Evolutionary conservation across 2,797 vertebrate genomes (phyloP).

Genomic region (Pipistrellus pygmaeus): DNA sequence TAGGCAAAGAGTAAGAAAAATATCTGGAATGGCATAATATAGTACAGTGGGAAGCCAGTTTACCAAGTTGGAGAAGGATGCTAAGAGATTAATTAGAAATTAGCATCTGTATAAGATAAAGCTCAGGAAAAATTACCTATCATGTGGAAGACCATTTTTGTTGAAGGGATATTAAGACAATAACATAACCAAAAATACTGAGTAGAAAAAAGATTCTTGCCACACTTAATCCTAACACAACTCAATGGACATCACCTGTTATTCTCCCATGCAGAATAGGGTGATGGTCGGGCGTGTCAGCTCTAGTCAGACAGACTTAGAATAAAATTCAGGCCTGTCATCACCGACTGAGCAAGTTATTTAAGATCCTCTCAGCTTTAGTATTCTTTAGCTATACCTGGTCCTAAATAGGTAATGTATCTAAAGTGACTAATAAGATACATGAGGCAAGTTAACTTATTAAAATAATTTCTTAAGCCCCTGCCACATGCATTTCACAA

Average conservation of each 20-base stretch:
- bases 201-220: neutral
- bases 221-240: neutral
- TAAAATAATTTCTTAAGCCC: neutral
- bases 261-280: neutral
- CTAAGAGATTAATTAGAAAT: neutral
- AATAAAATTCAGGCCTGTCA: neutral
- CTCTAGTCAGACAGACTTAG: neutral
- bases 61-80: neutral
- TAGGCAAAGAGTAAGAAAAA: neutral
- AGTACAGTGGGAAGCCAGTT: neutral
- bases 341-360: neutral
- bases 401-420: neutral
- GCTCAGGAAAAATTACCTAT: neutral
- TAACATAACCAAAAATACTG: neutral
- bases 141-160: neutral
- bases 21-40: neutral
- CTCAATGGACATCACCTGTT: neutral
- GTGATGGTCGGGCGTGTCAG: neutral
- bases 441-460: neutral
- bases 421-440: neutral
- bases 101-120: neutral
- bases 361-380: neutral
- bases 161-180: neutral
- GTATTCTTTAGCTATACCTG: neutral
- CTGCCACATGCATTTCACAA: neutral